Conservation (phyloP, 2,888 invertebrate species). For the Globia sparganii region DNA sequence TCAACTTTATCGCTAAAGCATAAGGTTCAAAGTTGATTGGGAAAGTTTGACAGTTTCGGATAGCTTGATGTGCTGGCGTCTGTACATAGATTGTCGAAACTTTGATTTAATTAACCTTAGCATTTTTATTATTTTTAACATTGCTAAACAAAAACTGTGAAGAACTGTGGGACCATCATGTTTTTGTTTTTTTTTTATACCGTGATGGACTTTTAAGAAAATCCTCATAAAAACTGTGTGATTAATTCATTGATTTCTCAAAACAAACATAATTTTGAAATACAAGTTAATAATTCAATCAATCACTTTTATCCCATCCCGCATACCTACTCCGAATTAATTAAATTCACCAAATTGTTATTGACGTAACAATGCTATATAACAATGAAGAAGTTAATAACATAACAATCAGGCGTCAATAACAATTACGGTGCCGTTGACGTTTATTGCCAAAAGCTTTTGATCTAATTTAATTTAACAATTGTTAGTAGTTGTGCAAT, state of each 20-base stretch:
- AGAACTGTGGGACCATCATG: background rate
- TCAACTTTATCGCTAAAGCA: no score
- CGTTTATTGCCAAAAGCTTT: conserved; percentile 72
- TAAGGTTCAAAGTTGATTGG: no score
- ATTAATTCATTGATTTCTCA: background rate
- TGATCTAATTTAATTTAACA: conserved; percentile 82
- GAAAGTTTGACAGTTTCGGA: no score
- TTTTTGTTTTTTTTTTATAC: background rate
- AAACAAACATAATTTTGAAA: background rate
- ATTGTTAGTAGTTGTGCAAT: conserved; percentile 76
- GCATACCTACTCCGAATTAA: conserved; percentile 58
- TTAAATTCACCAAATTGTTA: conserved; percentile 51
- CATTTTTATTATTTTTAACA: background rate
- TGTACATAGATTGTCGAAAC: background rate
- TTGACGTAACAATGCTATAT: conserved; percentile 49
- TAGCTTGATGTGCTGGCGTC: no score
- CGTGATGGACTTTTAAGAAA: background rate
- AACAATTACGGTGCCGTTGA: conserved; percentile 77
- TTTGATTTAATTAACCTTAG: background rate
- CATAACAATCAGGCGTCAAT: conserved; percentile 81
- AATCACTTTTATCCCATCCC: conserved; percentile 41
- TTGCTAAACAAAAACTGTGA: background rate
- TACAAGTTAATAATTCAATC: background rate
- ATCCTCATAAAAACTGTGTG: no score
- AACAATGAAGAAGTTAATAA: conserved; percentile 64